These are phyloP conservation scores for Carettochelys insculpta DNA, from an alignment of 2,113 vertebrate genomes.

Conservation along the genomic window DNA sequence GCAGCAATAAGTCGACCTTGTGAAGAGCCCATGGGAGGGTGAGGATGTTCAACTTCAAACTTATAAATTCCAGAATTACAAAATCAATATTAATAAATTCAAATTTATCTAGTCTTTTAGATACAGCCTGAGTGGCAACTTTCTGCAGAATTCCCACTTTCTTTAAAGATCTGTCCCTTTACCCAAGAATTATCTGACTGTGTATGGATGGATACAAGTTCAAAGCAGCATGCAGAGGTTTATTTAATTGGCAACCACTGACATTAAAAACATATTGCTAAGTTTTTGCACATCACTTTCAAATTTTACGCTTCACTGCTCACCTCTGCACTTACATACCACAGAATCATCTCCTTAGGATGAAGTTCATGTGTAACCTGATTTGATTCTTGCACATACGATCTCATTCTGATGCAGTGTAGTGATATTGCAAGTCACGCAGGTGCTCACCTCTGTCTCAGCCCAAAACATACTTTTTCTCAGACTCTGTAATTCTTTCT, in stretches of 20 bases:
- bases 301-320: not conserved
- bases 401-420: fast-evolving
- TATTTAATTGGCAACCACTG: not conserved
- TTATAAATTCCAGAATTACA: too few species aligned
- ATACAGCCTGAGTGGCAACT: not conserved
- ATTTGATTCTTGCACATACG: not conserved
- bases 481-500: not conserved
- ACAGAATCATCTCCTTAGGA: not conserved
- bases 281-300: slow-evolving; percentile 24
- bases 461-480: not conserved
- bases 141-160: not conserved
- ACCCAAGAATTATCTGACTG: not conserved
- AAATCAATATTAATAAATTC: too few species aligned
- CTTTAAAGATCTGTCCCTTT: not conserved
- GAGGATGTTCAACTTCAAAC: too few species aligned
- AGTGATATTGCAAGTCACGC: not conserved
- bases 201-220: not conserved
- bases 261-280: not conserved
- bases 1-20: too few species aligned
- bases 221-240: not conserved
- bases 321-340: not conserved
- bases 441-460: not conserved
- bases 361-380: not conserved
- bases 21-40: too few species aligned
- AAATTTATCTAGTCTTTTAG: too few species aligned